These are phyloP conservation scores for Thelaira solivaga DNA, from an alignment of 2,888 invertebrate species.

Conservation along the genomic window DNA sequence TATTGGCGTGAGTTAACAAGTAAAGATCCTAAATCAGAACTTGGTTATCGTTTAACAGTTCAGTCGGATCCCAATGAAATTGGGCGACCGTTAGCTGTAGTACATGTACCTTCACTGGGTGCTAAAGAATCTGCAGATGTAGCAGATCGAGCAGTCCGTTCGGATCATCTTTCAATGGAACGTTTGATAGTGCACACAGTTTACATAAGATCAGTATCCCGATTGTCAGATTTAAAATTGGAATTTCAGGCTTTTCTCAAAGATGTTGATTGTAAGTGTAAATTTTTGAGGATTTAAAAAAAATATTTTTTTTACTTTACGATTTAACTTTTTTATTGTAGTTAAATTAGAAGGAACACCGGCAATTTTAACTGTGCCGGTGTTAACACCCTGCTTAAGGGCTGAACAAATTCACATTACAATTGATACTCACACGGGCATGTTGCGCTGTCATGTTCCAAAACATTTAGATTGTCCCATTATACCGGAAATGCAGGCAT, in stretches of 20 bases:
- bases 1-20: conserved; percentile 86
- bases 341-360: conserved; percentile 94
- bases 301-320: no score
- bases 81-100: conserved; percentile 84
- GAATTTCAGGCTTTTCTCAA: conserved; percentile 79
- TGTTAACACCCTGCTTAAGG: conserved; percentile 91
- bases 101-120: conserved; percentile 81
- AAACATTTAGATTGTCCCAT: conserved; percentile 90
- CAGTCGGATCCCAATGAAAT: conserved; percentile 91
- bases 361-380: conserved; percentile 92
- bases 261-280: conserved; percentile 85
- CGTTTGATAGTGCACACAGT: conserved; percentile 95
- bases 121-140: conserved; percentile 80
- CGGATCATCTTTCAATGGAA: conserved; percentile 96
- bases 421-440: conserved; percentile 95
- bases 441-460: conserved; percentile 93
- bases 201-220: conserved; percentile 91
- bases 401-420: conserved; percentile 95
- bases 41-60: conserved; percentile 91
- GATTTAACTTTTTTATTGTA: conserved; percentile 75
- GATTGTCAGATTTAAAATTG: conserved; percentile 89
- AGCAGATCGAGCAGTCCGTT: conserved; percentile 87
- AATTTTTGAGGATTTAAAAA: conserved; percentile 68
- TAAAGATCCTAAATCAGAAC: conserved; percentile 87
- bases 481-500: conserved; percentile 87